Base-by-base conservation (phyloP, 1,140 invertebrate species). In the Meloidogyne chitwoodi region DNA sequence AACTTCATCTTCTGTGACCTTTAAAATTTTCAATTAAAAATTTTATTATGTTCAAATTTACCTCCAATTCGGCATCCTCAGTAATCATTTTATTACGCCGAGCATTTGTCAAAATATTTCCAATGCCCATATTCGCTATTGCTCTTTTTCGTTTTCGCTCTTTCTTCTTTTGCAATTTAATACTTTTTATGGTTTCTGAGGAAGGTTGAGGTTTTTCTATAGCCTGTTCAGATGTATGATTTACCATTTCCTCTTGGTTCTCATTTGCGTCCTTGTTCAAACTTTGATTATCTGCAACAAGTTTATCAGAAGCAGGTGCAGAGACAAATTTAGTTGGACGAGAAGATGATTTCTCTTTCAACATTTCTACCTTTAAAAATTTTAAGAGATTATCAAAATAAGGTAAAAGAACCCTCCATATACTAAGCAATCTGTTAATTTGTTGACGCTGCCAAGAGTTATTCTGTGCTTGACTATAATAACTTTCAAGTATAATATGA, bases 1-100 rank as follows among this genome's bases (percentile, higher is more conserved):
- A 22, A 6, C 75, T 31, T 75, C 74, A 22, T 75, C 74, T 12
- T 75, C 74, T 8, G 75, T 63, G 22, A 75, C 71, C 71, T 73
- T 31, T 6, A 56, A 44, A 62, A 19, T 41, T 34, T 19, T 44
- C 22, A 24, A 63, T 48, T 62, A 8, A 70, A 63, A 24, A 8
- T 62, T 4, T 3, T 12, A n/a, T 27, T 19, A 11, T 63, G 19
- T 62, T 26, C 2, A 14, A n/a, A 29, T 34, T 38, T 29, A 73
- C 74, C 14, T 75, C 74, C 31, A 75, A 26, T 14, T 69, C 64
- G 12, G n/a, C 74, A 16, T 31, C 38, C 11, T 74, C 71, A 27
- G 71, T 74, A 38, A n/a, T 22, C 61, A 74, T 19, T 22, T 62
- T 74, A n/a, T n/a, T n/a, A 1, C 61, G 65, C 6, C 71, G 66